phyloP scores from a whole-genome alignment of 2,888 invertebrate species.

The Chloromyia formosa region DNA sequence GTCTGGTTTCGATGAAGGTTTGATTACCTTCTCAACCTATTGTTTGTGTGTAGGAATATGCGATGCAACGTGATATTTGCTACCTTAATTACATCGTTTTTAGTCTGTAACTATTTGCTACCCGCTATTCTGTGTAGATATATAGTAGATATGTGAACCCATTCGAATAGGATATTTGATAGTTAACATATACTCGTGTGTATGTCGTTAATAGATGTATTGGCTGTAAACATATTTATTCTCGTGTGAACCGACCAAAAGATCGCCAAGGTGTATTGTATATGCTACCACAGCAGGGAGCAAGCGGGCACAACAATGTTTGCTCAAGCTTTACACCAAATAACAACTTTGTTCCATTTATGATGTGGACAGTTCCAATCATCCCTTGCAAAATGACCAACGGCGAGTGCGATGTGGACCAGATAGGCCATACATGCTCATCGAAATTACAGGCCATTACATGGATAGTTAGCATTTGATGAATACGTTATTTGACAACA shows the following conservation, averaged over 20 bases:
- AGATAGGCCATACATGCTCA: too few relatives aligned
- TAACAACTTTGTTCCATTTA: neutral
- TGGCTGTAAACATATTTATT: neutral
- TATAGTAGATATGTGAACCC: too few relatives aligned
- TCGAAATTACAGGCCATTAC: too few relatives aligned
- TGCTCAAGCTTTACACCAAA: neutral
- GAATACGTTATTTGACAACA: too few relatives aligned
- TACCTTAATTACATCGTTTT: conserved; percentile 1
- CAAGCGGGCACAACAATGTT: neutral
- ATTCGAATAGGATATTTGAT: neutral
- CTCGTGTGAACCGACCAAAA: neutral
- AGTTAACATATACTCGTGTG: neutral
- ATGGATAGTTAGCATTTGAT: too few relatives aligned
- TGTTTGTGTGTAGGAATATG: too few relatives aligned
- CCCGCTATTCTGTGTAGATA: too few relatives aligned
- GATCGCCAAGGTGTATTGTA: neutral
- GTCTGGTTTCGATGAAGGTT: neutral
- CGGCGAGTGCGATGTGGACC: too few relatives aligned
- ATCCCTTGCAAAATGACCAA: neutral
- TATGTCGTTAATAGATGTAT: neutral
- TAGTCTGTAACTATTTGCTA: neutral
- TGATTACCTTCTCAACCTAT: neutral
- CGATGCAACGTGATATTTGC: neutral
- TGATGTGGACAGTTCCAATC: neutral
- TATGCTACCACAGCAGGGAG: neutral